These are phyloP conservation scores for Bubo scandiacus DNA, from an alignment of 2,113 vertebrate genomes.

Conservation along the genomic window DNA sequence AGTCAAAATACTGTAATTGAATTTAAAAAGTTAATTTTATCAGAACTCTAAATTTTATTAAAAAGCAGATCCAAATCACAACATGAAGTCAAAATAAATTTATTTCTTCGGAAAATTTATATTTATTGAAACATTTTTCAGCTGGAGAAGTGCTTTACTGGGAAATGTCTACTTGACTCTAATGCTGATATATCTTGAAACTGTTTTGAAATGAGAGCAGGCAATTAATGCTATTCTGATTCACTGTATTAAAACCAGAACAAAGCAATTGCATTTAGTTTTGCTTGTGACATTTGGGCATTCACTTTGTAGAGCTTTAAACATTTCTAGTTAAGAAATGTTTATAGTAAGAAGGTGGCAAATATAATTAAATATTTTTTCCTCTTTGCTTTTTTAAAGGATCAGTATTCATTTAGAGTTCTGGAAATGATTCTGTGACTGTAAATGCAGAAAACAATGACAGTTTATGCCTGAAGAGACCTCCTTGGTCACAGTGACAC, in stretches of 20 bases:
- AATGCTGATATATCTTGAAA: background rate
- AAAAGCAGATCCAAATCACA: background rate
- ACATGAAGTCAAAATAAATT: background rate
- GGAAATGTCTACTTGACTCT: background rate
- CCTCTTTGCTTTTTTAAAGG: background rate
- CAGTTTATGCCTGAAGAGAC: background rate
- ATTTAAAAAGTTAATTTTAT: background rate
- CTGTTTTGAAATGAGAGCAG: background rate
- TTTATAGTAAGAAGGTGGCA: background rate
- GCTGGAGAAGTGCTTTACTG: background rate
- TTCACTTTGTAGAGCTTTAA: background rate
- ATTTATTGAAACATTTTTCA: background rate
- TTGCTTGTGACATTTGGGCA: background rate
- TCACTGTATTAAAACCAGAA: background rate
- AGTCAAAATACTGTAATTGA: background rate
- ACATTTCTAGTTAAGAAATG: background rate
- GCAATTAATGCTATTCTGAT: background rate
- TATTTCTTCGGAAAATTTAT: background rate
- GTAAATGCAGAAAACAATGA: background rate
- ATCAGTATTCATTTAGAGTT: background rate
- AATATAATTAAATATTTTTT: background rate
- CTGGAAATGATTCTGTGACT: background rate
- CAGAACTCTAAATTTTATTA: background rate
- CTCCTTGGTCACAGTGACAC: background rate
- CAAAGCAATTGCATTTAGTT: background rate